Evolutionary conservation across 2,888 invertebrate species (phyloP).

Genomic region (Chaitophorus viminalis): DNA sequence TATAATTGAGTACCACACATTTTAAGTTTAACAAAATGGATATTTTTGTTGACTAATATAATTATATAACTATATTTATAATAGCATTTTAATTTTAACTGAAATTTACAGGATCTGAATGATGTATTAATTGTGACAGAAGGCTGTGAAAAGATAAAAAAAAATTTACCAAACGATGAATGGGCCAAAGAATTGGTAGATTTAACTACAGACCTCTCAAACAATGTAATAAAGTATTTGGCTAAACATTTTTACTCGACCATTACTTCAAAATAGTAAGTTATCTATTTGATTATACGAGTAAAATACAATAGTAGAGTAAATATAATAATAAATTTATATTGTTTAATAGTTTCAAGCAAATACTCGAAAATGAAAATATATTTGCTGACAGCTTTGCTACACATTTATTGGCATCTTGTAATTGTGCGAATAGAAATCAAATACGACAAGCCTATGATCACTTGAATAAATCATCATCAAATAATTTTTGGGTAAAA

Average conservation of each 20-base stretch:
- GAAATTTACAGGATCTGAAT: constrained; percentile 74
- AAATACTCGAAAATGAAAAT: constrained; percentile 53
- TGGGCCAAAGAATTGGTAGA: constrained; percentile 86
- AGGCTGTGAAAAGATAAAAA: constrained; percentile 83
- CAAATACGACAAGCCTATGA: constrained; percentile 59
- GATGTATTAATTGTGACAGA: constrained; percentile 85
- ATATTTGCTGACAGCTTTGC: constrained; percentile 56
- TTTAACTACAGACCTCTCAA: constrained; percentile 81
- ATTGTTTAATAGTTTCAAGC: constrained; percentile 47
- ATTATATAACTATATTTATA: background rate
- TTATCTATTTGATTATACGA: too few relatives aligned
- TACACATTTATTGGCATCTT: constrained; percentile 59
- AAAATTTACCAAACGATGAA: constrained; percentile 80
- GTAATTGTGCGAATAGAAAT: constrained; percentile 59
- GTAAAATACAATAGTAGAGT: too few relatives aligned
- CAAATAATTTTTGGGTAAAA: constrained; percentile 60
- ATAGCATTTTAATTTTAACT: background rate
- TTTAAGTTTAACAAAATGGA: constrained; percentile 6
- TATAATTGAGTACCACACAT: background rate
- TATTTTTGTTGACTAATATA: background rate
- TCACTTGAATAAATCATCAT: constrained; percentile 52
- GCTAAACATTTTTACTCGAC: constrained; percentile 75
- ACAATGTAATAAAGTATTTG: constrained; percentile 82
- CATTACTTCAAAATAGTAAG: constrained; percentile 56
- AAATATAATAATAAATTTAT: background rate